These are phyloP conservation scores for Cerastis rubricosa DNA, from an alignment of 2,888 invertebrate genomes.

Conservation along the genomic window DNA sequence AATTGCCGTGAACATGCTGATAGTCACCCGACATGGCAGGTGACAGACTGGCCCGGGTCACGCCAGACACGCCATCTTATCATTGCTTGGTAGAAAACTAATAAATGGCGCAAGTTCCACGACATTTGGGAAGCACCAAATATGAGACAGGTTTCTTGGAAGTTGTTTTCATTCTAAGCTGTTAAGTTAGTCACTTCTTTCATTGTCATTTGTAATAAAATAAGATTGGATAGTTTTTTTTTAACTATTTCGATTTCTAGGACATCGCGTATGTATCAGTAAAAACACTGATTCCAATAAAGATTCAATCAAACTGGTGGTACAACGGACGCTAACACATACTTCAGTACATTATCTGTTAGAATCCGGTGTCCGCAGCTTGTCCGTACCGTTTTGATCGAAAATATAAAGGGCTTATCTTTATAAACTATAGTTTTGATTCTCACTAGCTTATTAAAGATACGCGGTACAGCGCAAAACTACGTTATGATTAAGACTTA, in stretches of 20 bases:
- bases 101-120: conserved; percentile 22
- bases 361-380: not conserved
- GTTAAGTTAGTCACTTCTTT: not conserved
- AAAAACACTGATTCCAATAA: not conserved
- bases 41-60: conserved; percentile 45
- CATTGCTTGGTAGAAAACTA: conserved; percentile 32
- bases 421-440: not conserved
- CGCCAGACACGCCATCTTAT: conserved; percentile 54
- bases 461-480: not conserved
- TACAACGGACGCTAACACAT: not conserved
- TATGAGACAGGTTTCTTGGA: not conserved
- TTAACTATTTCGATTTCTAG: not conserved
- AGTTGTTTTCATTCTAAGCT: not conserved
- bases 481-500: conserved; percentile 2
- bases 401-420: not conserved
- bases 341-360: not conserved
- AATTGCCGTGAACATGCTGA: conserved; percentile 26
- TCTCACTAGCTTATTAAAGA: not conserved
- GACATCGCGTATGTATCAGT: not conserved
- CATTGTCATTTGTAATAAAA: not conserved
- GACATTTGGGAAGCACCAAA: conserved; percentile 3
- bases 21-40: conserved; percentile 47
- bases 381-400: not conserved
- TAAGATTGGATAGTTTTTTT: not conserved
- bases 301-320: not conserved